Base-by-base conservation (phyloP, 2,113 vertebrate genomes). In the Gallinago media region DNA sequence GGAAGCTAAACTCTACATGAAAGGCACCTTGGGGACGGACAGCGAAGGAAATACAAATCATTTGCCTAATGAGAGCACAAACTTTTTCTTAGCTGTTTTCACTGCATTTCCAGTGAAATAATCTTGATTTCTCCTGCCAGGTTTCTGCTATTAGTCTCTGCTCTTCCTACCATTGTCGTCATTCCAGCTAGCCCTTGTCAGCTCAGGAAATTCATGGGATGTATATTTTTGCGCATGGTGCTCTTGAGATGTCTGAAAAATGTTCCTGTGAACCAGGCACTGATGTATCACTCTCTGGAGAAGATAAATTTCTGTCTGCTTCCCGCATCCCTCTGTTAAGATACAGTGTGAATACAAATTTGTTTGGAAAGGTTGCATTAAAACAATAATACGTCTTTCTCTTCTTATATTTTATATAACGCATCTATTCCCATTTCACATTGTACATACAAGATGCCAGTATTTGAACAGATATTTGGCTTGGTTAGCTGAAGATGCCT, bases 221-320 rank as follows among this genome's bases (percentile, higher is more conserved):
- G 88, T 85, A 54, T 94, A 95, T 95, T 95, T 96, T 91, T 89
- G 94, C 5, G 36, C 95, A 68, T 85, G 83, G 73, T 94, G 80
- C 92, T 97, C 96, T 94, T 84, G 91, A 96, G 91, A 96, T 94
- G 96, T 96, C 96, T 97, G 96, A 96, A 95, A 95, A 96, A 96
- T 97, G 62, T 96, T 96, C 88, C 92, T 94, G 91, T 82, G 92
- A 92, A 87, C 79, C 73, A 89, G 84, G 91, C 86, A 91, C 73
- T 91, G 92, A 96, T 95, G 83, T 86, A 97, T 96, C 92, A 95
- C 73, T 96, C 96, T 94, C 92, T 56, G 67, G 92, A 92, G 95
- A 96, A 94, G 92, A 96, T 89, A 96, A 94, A 97, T 95, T 94
- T 85, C 92, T 94, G 83, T 84, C 94, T 94, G 89, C 86, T 96